phyloP scores from a whole-genome alignment of 2,797 vertebrate genomes.

The Myotis pilosus region DNA sequence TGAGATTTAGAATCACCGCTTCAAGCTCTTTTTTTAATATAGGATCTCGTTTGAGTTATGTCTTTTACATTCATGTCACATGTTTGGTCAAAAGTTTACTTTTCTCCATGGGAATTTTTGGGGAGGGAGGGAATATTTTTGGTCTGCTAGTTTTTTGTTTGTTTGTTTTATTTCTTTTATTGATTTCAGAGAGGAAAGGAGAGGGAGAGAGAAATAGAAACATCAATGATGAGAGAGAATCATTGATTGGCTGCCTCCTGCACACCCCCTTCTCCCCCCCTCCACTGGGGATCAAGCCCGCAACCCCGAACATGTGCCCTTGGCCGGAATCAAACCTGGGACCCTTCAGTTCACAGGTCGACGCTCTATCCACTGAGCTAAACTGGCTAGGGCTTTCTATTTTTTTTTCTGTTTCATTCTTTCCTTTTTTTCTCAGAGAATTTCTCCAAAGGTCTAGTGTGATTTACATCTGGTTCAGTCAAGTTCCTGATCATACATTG shows the following conservation, averaged over 20 bases:
- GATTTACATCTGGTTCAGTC: not conserved
- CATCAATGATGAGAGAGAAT: too few species aligned
- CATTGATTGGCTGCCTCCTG: too few species aligned
- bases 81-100: not conserved
- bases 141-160: not conserved
- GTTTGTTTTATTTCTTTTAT: not conserved
- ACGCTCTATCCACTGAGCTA: too few species aligned
- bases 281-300: too few species aligned
- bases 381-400: too few species aligned
- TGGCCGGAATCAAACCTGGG: too few species aligned
- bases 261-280: too few species aligned
- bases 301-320: too few species aligned
- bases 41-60: not conserved
- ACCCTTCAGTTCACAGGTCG: too few species aligned
- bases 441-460: not conserved
- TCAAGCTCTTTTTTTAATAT: not conserved
- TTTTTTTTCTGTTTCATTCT: not conserved
- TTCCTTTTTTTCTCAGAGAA: not conserved
- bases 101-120: conserved; percentile 8
- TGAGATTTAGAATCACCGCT: not conserved
- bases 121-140: not conserved
- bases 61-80: not conserved
- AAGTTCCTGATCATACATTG: not conserved
- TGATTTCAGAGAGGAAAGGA: not conserved
- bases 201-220: too few species aligned